A percentile compares a stretch with the other conserved stretches of the same genome.
These are phyloP conservation scores for Alectura lathami DNA, from an alignment of 2,113 vertebrate genomes.

Conservation along the genomic window DNA sequence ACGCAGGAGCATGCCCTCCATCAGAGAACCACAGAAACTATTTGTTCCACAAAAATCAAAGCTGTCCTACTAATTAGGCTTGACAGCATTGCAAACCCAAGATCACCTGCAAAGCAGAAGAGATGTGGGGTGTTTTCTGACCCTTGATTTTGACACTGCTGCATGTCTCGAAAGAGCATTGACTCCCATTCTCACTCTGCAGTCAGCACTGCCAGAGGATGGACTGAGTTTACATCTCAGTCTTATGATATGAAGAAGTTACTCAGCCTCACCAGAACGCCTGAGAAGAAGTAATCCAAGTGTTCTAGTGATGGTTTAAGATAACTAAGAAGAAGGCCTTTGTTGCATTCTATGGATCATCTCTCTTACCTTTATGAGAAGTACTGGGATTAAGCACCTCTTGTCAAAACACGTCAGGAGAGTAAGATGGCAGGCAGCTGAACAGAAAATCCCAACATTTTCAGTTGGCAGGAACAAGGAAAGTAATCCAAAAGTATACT, in stretches of 20 bases:
- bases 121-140: neutral
- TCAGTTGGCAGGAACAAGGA: neutral
- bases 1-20: neutral
- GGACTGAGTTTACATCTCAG: neutral
- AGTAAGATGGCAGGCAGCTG: neutral
- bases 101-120: neutral
- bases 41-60: neutral
- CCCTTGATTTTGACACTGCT: neutral
- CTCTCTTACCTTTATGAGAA: neutral
- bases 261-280: neutral
- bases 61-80: neutral
- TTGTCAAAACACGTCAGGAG: neutral
- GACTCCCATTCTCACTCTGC: neutral
- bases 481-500: neutral
- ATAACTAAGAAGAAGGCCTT: neutral
- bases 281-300: neutral
- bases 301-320: neutral
- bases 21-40: neutral
- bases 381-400: neutral
- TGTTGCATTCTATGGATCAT: neutral
- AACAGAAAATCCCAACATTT: neutral
- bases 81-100: neutral
- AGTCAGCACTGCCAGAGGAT: neutral
- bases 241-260: neutral
- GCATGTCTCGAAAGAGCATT: fast-evolving